These are phyloP conservation scores for Cataglyphis altisquamis DNA, from an alignment of 2,888 invertebrate species.

Conservation along the genomic window DNA sequence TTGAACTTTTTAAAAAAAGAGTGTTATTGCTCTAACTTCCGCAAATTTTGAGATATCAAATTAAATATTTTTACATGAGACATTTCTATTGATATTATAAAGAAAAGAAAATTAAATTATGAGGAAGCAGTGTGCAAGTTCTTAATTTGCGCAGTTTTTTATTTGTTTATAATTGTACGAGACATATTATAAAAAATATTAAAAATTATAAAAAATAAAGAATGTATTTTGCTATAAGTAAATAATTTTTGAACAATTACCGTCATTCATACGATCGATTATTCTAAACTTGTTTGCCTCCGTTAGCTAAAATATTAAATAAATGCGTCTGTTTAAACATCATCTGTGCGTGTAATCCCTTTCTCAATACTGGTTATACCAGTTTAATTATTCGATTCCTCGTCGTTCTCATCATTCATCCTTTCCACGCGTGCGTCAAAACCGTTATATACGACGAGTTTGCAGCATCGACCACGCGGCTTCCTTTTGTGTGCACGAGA, in stretches of 20 bases:
- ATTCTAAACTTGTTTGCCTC: not conserved
- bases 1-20: no score
- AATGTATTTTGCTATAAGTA: not conserved
- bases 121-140: no score
- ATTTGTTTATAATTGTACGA: not conserved
- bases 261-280: not conserved
- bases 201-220: not conserved
- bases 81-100: no score
- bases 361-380: constrained; percentile 31
- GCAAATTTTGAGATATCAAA: no score
- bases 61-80: no score
- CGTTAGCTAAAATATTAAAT: constrained; percentile 12
- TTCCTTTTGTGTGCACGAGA: constrained; percentile 65
- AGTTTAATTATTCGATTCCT: constrained; percentile 44
- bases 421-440: constrained; percentile 32
- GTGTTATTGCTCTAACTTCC: no score
- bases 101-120: no score
- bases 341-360: not conserved
- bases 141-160: no score
- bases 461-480: constrained; percentile 68
- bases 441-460: constrained; percentile 25
- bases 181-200: not conserved
- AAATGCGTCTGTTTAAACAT: constrained; percentile 29
- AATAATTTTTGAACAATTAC: not conserved
- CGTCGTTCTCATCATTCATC: constrained; percentile 22